Conservation (phyloP, 2,797 vertebrate species). For the Epinephelus coioides region DNA sequence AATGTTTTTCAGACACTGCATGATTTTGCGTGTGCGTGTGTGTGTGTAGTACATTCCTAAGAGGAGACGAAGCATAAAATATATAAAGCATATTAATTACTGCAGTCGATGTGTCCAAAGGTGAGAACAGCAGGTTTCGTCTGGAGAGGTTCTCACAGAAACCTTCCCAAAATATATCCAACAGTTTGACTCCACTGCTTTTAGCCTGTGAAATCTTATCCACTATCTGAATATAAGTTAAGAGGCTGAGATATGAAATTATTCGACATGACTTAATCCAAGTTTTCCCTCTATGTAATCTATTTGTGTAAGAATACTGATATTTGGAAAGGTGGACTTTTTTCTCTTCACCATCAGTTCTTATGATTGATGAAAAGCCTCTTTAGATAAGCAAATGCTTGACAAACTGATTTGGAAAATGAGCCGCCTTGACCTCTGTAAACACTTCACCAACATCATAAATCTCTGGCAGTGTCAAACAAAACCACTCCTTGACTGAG, state of each 20-base stretch:
- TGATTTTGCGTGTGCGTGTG: constrained; percentile 12
- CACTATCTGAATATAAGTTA: constrained; percentile 20
- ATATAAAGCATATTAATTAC: constrained; percentile 48
- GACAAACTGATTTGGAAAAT: constrained; percentile 83
- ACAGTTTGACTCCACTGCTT: constrained; percentile 52
- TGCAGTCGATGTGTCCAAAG: constrained; percentile 28
- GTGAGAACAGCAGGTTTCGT: constrained; percentile 30
- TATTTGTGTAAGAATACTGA: not conserved
- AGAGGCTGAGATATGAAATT: constrained; percentile 3
- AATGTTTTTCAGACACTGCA: constrained; percentile 39
- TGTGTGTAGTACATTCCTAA: constrained; percentile 37
- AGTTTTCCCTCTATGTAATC: constrained; percentile 1
- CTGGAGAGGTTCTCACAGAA: constrained; percentile 48
- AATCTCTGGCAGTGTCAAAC: constrained; percentile 82
- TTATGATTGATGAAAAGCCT: constrained; percentile 76
- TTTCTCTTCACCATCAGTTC: constrained; percentile 40
- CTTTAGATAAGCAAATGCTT: constrained; percentile 82
- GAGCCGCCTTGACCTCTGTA: constrained; percentile 79
- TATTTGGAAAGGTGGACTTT: constrained; percentile 31
- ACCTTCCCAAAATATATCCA: constrained; percentile 74
- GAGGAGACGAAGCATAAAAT: constrained; percentile 38
- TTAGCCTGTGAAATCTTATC: constrained; percentile 34
- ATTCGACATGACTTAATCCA: constrained; percentile 12
- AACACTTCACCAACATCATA: constrained; percentile 79
- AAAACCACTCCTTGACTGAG: constrained; percentile 70